Evolutionary conservation across 2,888 invertebrate genomes (phyloP), one percentile per base, ranked within the genome.

Genomic region (Lasioglossum pauxillum): DNA sequence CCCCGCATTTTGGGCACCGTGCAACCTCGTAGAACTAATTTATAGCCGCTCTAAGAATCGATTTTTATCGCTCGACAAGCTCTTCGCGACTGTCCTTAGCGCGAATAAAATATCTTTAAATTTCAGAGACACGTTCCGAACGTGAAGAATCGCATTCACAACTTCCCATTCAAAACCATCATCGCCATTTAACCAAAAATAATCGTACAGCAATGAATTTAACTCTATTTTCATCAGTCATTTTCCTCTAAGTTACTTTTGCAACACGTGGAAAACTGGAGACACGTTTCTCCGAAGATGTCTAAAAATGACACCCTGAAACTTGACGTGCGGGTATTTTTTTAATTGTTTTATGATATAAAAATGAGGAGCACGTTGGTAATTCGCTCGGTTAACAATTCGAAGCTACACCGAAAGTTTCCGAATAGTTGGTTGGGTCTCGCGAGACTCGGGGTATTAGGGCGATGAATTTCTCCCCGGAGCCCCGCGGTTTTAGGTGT

Each of bases 1-100:
- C 53, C 53, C 76, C 77, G 80, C 82, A 8, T 80, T 35, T 44
- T 79, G 27, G 74, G 72, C 60, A 8, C 41, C 23, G n/a, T 31
- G 27, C 82, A 73, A 64, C 53, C 60, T 64, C 60, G 77, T 49
- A 73, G 38, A 64, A 74, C 64, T 78, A 77, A 69, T 73, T 80
- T 88, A 83, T 71, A 71, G 38, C 27, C 38, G 2, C 16, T 27
- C 64, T 5, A 31, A 31, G 7, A 31, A 31, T 64, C 31, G 31
- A 31, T 31, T 64, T 64, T 64, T 64, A 64, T 64, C 64, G 31
- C 64, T 27, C 5, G 64, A 64, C 64, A 31, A 16, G 46, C 31
- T 73, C 67, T 60, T 73, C 38, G 71, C 46, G n/a, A 46, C 3
- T n/a, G n/a, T 5, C 8, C 41, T 23, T 19, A 19, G 10, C 8